Evolutionary conservation across 2,113 vertebrate genomes (phyloP), one percentile per base, ranked within the genome.

Genomic region (Phrynosoma platyrhinos): DNA sequence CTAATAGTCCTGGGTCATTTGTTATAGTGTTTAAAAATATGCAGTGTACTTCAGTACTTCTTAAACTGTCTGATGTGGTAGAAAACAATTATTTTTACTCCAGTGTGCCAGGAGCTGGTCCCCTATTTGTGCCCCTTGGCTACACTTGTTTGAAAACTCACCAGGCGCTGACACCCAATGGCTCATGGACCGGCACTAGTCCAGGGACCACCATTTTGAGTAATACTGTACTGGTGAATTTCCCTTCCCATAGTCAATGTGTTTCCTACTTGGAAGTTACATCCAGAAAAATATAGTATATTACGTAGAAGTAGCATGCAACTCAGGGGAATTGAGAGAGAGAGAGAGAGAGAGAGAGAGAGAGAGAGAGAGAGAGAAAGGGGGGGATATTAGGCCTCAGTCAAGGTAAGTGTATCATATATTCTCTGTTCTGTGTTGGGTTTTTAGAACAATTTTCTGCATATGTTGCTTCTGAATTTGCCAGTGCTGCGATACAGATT

Each of bases 381-480:
- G 36, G 36, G 36, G 36, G 21, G 18, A 13, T 30, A 13, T 52
- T 20, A 52, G 40, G 55, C 5, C n/a, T n/a, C 72, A 36, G 14
- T 64, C 20, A 74, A 16, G 52, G 23, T 75, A 74, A 55, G 32
- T 40, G 53, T 36, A 6, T 18, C 21, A 14, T 30, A 53, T 23
- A 30, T 69, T 79, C 10, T 30, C 9, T 52, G 30, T 78, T 78
- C 14, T 66, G 8, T 3, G 21, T 69, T 36, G 27, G 7, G 27
- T 86, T 79, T 53, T 42, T 13, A 52, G n/a, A 71, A 71, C n/a
- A 86, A 12, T 14, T 86, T 10, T 18, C 52, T 84, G 79, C 79
- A 4, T 71, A 10, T 76, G 72, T 1, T n/a, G 82, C 40, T 1
- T 0, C 1, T 75, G 88, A 88, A 80, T 87, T 58, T 62, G 21